Conservation (phyloP, 2,797 vertebrate species). For the Phylloscopus collybita region DNA sequence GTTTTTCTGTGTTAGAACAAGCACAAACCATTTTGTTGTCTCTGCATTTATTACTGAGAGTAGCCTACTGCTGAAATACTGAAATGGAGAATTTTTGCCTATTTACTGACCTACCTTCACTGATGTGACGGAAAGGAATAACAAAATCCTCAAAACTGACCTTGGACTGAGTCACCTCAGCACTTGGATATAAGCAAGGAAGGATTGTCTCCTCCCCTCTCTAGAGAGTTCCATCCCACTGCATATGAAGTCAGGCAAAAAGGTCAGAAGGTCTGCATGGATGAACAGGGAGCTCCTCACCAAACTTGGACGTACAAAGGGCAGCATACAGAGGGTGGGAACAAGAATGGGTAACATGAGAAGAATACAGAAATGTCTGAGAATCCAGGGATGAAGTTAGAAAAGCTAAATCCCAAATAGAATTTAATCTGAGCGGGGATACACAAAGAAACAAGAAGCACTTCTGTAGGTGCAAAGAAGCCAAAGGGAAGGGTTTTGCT, state of each 20-base stretch:
- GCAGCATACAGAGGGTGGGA: not conserved
- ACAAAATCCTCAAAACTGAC: not conserved
- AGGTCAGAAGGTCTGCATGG: not conserved
- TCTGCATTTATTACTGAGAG: not conserved
- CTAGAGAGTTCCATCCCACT: not conserved
- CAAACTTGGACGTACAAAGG: not conserved
- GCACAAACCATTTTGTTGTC: not conserved
- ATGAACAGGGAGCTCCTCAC: not conserved
- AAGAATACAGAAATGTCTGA: not conserved
- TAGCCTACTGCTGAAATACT: not conserved
- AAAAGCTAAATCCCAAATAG: not conserved
- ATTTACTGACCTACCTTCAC: not conserved
- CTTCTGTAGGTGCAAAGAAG: not conserved
- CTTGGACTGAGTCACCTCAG: not conserved
- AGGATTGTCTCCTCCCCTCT: not conserved
- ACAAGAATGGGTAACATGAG: not conserved
- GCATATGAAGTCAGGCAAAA: not conserved
- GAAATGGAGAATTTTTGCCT: not conserved
- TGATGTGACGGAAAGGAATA: not conserved
- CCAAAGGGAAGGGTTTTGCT: not conserved
- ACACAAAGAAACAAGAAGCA: not conserved
- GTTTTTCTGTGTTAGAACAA: not conserved
- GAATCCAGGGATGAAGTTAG: not conserved
- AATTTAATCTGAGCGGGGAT: not conserved
- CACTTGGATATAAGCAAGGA: not conserved